These are phyloP conservation scores for Leptopilina myrica DNA, from an alignment of 2,888 invertebrate genomes.

Conservation along the genomic window DNA sequence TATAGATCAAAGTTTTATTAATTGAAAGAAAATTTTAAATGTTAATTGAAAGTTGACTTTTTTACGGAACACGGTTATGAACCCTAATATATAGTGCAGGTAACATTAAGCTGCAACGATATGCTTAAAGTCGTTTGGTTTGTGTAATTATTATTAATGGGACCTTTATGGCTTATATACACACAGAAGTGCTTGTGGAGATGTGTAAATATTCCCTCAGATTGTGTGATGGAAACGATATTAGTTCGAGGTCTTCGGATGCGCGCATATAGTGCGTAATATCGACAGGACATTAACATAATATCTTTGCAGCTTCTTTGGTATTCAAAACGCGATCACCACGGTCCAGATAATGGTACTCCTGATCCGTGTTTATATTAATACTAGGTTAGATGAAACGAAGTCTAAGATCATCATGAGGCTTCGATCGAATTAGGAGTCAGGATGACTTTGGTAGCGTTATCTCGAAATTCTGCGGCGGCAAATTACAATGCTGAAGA, in stretches of 20 bases:
- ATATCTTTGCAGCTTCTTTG: slow-evolving; percentile 71
- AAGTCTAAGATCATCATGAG: slow-evolving; percentile 71
- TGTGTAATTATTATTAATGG: slow-evolving; percentile 43
- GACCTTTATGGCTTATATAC: slow-evolving; percentile 13
- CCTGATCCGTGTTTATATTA: slow-evolving; percentile 72
- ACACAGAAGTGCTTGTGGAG: slow-evolving; percentile 27
- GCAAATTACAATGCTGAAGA: slow-evolving; percentile 49
- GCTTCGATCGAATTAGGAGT: slow-evolving; percentile 70
- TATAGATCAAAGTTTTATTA: too few species aligned
- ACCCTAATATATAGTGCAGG: not conserved
- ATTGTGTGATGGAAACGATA: slow-evolving; percentile 4
- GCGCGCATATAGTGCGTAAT: slow-evolving; percentile 52
- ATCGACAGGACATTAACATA: slow-evolving; percentile 71
- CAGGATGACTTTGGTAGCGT: slow-evolving; percentile 58
- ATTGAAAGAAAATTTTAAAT: slow-evolving; percentile 26
- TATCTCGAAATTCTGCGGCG: slow-evolving; percentile 52
- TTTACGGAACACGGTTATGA: slow-evolving; percentile 59
- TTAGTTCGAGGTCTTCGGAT: not conserved
- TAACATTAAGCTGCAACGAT: not conserved
- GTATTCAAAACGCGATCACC: slow-evolving; percentile 71
- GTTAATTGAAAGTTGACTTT: slow-evolving; percentile 53
- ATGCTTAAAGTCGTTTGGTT: slow-evolving; percentile 41
- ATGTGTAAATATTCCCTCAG: slow-evolving; percentile 39
- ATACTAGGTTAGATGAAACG: slow-evolving; percentile 69
- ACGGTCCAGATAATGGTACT: slow-evolving; percentile 69